These are phyloP conservation scores for Oscheius sp. DNA, from an alignment of 2,888 invertebrate genomes.

Conservation along the genomic window DNA sequence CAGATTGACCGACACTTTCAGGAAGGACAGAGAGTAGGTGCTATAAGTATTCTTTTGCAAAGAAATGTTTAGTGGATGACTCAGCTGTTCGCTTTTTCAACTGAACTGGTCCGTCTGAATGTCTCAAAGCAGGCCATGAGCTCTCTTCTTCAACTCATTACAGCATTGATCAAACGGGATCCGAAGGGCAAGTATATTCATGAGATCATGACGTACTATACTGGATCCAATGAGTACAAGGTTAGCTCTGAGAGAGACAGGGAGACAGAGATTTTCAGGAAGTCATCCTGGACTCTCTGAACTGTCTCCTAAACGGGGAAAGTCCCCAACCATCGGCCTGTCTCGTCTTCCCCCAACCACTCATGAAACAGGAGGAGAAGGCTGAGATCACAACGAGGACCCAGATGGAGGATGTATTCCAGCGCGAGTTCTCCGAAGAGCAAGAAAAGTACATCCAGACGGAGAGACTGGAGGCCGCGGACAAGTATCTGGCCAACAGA, in stretches of 20 bases:
- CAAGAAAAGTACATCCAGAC: conserved; percentile 18
- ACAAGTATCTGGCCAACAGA: conserved; percentile 29
- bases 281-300: conserved; percentile 12
- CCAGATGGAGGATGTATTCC: conserved; percentile 9
- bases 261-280: conserved; percentile 17
- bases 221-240: conserved; percentile 25
- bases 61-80: conserved; percentile 30
- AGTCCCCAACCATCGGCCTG: conserved; percentile 9
- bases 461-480: conserved; percentile 16
- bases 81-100: conserved; percentile 22
- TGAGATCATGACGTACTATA: conserved; percentile 21
- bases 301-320: conserved; percentile 14
- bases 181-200: conserved; percentile 21
- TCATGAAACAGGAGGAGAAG: conserved; percentile 13
- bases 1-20: conserved; percentile 29
- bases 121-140: not conserved
- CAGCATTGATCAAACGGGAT: conserved; percentile 26
- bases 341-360: conserved; percentile 33
- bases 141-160: conserved; percentile 18
- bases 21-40: conserved; percentile 27
- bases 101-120: conserved; percentile 7
- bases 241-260: not conserved
- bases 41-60: not conserved
- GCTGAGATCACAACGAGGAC: conserved; percentile 6
- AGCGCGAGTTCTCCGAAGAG: conserved; percentile 17